Base-by-base conservation (phyloP, 2,797 vertebrate species). In the Sebastes wilsoni region DNA sequence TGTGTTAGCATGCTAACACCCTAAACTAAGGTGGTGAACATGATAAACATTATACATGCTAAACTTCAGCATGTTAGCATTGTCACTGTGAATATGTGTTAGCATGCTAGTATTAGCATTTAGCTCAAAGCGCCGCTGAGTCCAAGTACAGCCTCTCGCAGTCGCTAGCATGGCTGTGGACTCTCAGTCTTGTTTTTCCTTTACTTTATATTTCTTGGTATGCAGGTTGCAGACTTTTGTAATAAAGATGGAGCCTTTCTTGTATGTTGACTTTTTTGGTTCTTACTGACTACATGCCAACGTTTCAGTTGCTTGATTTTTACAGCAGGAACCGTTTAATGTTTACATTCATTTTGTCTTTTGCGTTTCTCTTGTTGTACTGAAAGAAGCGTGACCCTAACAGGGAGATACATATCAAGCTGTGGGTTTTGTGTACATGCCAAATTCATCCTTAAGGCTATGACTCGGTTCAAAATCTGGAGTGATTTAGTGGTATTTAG, bases 401-500 rank as follows among this genome's bases (percentile, higher is more conserved):
- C 30, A 61, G 42, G 32, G 22, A 65, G 38, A 18, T 38, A 4
- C 16, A 42, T n/a, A 28, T 6, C 20, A 52, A 64, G 59, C 16
- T 27, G 27, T 64, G 56, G 56, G 56, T 34, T 32, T 42, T 25
- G 22, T 13, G 5, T 27, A 27, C 59, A 74, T 8, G 8, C 27
- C 5, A 3, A 13, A 7, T 30, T 71, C 30, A 49, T 60, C 16
- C 12, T 59, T 9, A 4, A 60, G 76, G 72, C 22, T 49, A 5
- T n/a, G 8, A 25, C 58, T 78, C 20, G 18, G 42, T 42, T 70
- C 1, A 34, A 46, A 20, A 59, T 78, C 34, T 34, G 55, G 28
- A 54, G 25, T 22, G 27, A 66, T 72, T 28, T 58, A 4, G 55
- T 32, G 25, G 58, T 69, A 56, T 76, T 84, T 49, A 73, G 64